Base-by-base conservation (phyloP, 1,140 invertebrate species). In the Sitobion miscanthi region DNA sequence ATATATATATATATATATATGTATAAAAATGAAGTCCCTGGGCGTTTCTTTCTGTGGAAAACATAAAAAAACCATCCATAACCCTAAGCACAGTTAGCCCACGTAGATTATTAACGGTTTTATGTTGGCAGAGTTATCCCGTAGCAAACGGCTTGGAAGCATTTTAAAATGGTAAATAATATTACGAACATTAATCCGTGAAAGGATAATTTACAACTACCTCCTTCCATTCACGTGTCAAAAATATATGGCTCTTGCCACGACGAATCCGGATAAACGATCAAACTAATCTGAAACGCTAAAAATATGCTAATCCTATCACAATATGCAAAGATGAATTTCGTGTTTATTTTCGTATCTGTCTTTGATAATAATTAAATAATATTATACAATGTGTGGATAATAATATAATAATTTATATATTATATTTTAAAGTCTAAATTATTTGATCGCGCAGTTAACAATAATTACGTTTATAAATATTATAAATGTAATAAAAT, bases 131-230 rank as follows among this genome's bases (percentile, higher is more conserved):
- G 88, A 89, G 49, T 57, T 89, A 57, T 89, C 49, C 49, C 52
- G 9, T 42, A 5, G 88, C 52, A 89, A 89, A 89, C 88, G 88
- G 88, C 88, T 57, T 8, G 88, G 88, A 89, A 89, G 88, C 88
- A 57, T 89, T 89, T 57, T 57, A 89, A 89, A 89, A 89, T 57
- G 88, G 88, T 89, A 57, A 89, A 89, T 89, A 89, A 89, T 89
- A 57, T 89, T 89, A 89, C 9, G 49, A 57, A 57, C 52, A 89
- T 57, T 89, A 89, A 57, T 57, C 88, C 88, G 35, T 25, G 49
- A 35, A 89, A 89, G n/a, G 88, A 89, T 89, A 89, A 89, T 89
- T 89, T 89, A 89, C 88, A 89, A 89, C 88, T n/a, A 38, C 87
- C 47, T 52, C 30, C 47, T 89, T 89, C 21, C 23, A 89, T 89